These are phyloP conservation scores for Brachylomia viminalis DNA, from an alignment of 2,888 invertebrate species.

Conservation along the genomic window DNA sequence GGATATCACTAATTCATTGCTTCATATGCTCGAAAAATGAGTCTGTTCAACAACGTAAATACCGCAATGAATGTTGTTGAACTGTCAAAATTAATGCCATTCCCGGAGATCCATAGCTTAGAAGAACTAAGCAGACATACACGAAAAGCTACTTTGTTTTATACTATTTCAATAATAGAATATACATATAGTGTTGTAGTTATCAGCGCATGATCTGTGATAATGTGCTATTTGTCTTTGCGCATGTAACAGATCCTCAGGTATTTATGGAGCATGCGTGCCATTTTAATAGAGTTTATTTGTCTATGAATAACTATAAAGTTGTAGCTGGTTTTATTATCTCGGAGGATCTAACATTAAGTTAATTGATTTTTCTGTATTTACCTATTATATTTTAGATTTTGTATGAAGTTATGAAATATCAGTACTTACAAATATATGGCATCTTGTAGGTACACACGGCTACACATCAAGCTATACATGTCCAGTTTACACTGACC, in stretches of 20 bases:
- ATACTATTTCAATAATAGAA: not conserved
- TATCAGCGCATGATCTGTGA: constrained; percentile 26
- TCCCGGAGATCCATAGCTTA: not conserved
- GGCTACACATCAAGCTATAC: too few relatives aligned
- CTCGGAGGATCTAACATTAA: not conserved
- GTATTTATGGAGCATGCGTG: constrained; percentile 37
- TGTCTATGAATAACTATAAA: constrained; percentile 28
- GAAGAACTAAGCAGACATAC: not conserved
- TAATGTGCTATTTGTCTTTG: constrained; percentile 27
- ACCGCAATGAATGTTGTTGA: too few relatives aligned
- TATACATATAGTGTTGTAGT: not conserved
- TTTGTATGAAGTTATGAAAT: too few relatives aligned
- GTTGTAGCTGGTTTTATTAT: constrained; percentile 15
- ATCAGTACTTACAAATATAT: too few relatives aligned
- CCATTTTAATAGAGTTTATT: constrained; percentile 32
- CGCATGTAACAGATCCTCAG: constrained; percentile 29
- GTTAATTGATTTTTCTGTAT: not conserved
- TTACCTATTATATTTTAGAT: not conserved
- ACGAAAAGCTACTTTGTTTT: not conserved
- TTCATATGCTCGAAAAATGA: too few relatives aligned
- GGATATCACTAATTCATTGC: too few relatives aligned
- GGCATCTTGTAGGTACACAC: too few relatives aligned
- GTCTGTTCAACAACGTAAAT: too few relatives aligned
- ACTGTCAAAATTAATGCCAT: too few relatives aligned
- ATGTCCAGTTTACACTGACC: too few relatives aligned